A percentile compares a stretch with the other conserved stretches of the same genome.
These are phyloP conservation scores for Drosophila macrospina DNA, from an alignment of 2,888 invertebrate genomes.

Conservation along the genomic window DNA sequence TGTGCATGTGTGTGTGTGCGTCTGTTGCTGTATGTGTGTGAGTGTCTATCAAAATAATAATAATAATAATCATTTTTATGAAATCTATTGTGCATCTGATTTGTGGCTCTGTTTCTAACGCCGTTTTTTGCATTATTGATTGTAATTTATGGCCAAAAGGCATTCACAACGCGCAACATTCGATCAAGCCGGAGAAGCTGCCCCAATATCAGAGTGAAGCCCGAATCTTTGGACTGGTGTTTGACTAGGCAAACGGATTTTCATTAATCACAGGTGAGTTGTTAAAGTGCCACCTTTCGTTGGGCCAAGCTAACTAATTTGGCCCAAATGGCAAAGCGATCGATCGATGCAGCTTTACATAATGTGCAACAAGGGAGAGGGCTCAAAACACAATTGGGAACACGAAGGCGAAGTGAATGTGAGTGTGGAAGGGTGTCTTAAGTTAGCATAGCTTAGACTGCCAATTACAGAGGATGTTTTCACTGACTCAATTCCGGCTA, in stretches of 20 bases:
- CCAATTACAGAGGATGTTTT: slow-evolving; percentile 22
- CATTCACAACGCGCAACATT: slow-evolving; percentile 32
- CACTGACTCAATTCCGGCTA: slow-evolving; percentile 19
- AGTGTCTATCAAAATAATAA: slow-evolving; percentile 13
- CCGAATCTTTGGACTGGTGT: slow-evolving; percentile 32
- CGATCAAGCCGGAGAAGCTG: slow-evolving; percentile 4
- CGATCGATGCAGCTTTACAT: slow-evolving; percentile 24
- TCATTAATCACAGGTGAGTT: slow-evolving; percentile 62
- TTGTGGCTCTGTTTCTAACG: slow-evolving; percentile 51
- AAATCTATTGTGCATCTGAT: slow-evolving; percentile 51
- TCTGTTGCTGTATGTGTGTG: slow-evolving; percentile 14
- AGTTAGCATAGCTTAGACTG: slow-evolving; percentile 11
- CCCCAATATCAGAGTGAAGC: slow-evolving; percentile 1
- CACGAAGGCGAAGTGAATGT: background rate
- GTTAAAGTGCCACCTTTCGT: slow-evolving; percentile 32
- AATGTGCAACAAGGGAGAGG: slow-evolving; percentile 1
- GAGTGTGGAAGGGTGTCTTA: background rate
- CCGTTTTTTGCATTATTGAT: slow-evolving; percentile 62
- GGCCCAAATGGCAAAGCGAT: slow-evolving; percentile 22
- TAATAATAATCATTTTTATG: slow-evolving; percentile 16
- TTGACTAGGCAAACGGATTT: slow-evolving; percentile 39
- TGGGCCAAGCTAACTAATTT: slow-evolving; percentile 25
- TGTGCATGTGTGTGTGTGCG: slow-evolving; percentile 26
- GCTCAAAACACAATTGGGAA: background rate
- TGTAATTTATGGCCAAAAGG: slow-evolving; percentile 50